A percentile compares a stretch with the other conserved stretches of the same genome.
Evolutionary conservation across 2,797 vertebrate genomes (phyloP).

Genomic region (Acrossocheilus fasciatus): DNA sequence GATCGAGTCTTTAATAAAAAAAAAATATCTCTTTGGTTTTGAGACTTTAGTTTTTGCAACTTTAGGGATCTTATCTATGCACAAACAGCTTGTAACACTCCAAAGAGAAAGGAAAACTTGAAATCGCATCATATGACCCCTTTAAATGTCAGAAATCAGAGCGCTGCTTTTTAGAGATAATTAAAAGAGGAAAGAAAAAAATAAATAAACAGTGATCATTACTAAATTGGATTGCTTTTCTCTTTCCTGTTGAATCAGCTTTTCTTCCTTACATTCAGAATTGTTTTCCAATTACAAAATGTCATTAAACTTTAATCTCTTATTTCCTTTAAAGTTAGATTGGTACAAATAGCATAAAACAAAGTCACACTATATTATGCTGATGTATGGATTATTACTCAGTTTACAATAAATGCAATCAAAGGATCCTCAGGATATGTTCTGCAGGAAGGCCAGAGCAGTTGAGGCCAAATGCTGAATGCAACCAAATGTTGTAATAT

Average conservation of each 20-base stretch:
- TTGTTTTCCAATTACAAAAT: constrained; percentile 28
- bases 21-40: too few species aligned
- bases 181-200: constrained; percentile 12
- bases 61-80: too few species aligned
- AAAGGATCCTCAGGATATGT: background rate
- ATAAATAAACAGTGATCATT: background rate
- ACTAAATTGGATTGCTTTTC: constrained; percentile 31
- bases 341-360: constrained; percentile 12
- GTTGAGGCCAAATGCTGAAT: background rate
- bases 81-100: too few species aligned
- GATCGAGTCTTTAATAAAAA: too few species aligned
- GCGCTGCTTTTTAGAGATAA: constrained; percentile 31
- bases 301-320: constrained; percentile 33
- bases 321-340: background rate
- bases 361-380: background rate
- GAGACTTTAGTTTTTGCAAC: too few species aligned
- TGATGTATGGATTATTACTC: constrained; percentile 7
- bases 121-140: too few species aligned
- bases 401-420: background rate
- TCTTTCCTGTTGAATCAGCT: constrained; percentile 10
- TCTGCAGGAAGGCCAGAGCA: background rate
- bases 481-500: background rate
- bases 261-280: constrained; percentile 8
- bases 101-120: too few species aligned
- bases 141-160: constrained; percentile 45